Evolutionary conservation across 2,888 invertebrate species (phyloP), one percentile per base, ranked within the genome.

Genomic region (Drepanosiphum platanoidis): DNA sequence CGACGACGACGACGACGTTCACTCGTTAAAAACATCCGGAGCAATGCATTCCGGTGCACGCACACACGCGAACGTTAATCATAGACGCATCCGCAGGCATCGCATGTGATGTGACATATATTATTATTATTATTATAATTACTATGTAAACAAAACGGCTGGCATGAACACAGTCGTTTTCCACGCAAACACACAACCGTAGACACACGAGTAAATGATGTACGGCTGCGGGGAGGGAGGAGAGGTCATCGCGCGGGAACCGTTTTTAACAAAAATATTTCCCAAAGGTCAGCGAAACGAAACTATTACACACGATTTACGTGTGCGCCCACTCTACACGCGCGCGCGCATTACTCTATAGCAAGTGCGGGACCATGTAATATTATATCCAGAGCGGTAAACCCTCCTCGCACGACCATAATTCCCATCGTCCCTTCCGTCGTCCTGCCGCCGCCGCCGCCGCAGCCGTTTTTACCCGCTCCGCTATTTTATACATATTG

Each of bases 1-100:
- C 68, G 3, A 32, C 32, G 8, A n/a, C 32, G 46, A 66, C 46
- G 46, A 42, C 13, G 30, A 30, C 66, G 66, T 68, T 79, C 42
- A 22, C 66, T 68, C 79, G 66, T 79, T 46, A 46, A 70, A 68
- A 46, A 46, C 68, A 70, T 80, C 42, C 78, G 42, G 78, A 46
- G 46, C 52, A 34, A 46, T 70, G 79, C 68, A 36, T 80, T 80
- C 66, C 32, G 42, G 11, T 22, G 30, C n/a, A n/a, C 22, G 30
- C 66, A n/a, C 32, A 39, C 61, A 13, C 64, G 3, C 11, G 7
- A 13, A 64, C 36, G 36, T 30, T 79, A 46, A 66, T 79, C 22
- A 18, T 34, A 36, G 27, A 11, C n/a, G 58, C 5, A 9, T 58
- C 39, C 42, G 30, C 39, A 27, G 22, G 32, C 71, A 15, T 27